Conservation (phyloP, 2,113 vertebrate genomes). For the Diadophis punctatus region DNA sequence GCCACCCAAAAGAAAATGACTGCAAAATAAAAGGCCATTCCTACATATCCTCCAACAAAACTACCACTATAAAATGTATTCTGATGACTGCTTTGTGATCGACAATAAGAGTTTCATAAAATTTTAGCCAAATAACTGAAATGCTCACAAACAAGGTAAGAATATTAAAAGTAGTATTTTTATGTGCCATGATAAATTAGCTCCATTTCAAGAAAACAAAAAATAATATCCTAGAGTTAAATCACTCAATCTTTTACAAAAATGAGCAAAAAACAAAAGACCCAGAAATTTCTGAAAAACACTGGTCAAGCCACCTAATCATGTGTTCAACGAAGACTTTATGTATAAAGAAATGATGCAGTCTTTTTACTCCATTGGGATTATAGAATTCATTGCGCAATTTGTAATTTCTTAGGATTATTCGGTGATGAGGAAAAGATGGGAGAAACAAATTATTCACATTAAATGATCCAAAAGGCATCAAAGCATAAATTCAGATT, state of each 20-base stretch:
- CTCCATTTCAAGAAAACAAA: constrained; percentile 15
- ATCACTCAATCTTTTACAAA: constrained; percentile 25
- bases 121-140: constrained; percentile 38
- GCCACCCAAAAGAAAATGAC: background rate
- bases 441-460: constrained; percentile 26
- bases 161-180: constrained; percentile 36
- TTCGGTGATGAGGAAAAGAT: background rate
- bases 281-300: background rate
- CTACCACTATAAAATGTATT: background rate
- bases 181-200: constrained; percentile 42
- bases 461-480: constrained; percentile 27
- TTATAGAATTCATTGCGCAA: constrained; percentile 40
- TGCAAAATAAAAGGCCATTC: background rate
- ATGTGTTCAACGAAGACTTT: constrained; percentile 11
- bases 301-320: background rate
- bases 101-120: constrained; percentile 17
- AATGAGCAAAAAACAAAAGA: background rate
- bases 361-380: constrained; percentile 53
- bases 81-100: constrained; percentile 4
- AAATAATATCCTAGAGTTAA: constrained; percentile 1
- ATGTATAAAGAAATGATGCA: constrained; percentile 44
- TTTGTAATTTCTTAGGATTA: constrained; percentile 40
- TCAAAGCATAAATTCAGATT: constrained; percentile 23
- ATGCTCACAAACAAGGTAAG: constrained; percentile 45
- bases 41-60: background rate